Conservation (phyloP, 2,888 invertebrate genomes). For the Noctuana brunneofusca region DNA sequence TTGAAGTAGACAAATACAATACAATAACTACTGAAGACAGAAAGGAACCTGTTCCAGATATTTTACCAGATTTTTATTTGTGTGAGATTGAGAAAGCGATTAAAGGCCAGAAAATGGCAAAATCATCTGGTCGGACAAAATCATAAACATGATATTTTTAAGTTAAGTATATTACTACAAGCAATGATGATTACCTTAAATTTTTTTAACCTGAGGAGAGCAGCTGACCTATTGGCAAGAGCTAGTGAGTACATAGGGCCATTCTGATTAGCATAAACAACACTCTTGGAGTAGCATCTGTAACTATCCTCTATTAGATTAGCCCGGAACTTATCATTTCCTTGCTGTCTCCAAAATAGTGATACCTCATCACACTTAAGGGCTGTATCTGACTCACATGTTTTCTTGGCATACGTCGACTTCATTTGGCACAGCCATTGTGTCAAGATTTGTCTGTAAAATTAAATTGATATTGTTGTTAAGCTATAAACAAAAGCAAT, state of each 20-base stretch:
- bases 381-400: constrained; percentile 57
- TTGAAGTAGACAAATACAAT: no score
- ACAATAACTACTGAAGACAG: no score
- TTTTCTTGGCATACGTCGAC: constrained; percentile 55
- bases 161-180: no score
- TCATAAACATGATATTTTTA: no score
- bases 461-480: background rate
- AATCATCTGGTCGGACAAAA: no score
- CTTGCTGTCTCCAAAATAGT: constrained; percentile 71
- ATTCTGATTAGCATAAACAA: constrained; percentile 80
- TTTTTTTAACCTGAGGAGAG: constrained; percentile 81
- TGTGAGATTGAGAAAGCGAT: no score
- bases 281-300: constrained; percentile 84
- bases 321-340: constrained; percentile 83
- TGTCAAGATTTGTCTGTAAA: constrained; percentile 58
- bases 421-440: constrained; percentile 72
- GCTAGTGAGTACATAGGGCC: constrained; percentile 84
- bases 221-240: constrained; percentile 87
- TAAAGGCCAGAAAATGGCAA: no score
- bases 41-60: no score
- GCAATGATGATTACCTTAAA: constrained; percentile 79
- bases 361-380: constrained; percentile 66
- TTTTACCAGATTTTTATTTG: no score
- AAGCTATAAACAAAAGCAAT: no score
- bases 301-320: constrained; percentile 80